Evolutionary conservation across 2,888 invertebrate species (phyloP).

Genomic region (Anarsia innoxiella): DNA sequence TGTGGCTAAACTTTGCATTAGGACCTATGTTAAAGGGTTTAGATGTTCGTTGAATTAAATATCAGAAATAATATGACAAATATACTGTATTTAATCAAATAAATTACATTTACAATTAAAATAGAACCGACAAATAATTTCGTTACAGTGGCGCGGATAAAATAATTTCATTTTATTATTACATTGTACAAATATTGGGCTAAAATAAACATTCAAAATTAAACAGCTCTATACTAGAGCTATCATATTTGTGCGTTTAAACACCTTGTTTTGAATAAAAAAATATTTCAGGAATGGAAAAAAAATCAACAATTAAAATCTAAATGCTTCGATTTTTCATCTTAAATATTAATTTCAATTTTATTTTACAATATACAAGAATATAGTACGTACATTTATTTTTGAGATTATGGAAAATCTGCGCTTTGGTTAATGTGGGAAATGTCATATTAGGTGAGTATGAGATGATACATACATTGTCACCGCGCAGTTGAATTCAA

Average conservation of each 20-base stretch:
- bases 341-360: conserved; percentile 34
- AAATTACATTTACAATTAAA: conserved; percentile 68
- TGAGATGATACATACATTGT: neutral
- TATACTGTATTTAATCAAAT: conserved; percentile 71
- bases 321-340: conserved; percentile 26
- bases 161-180: conserved; percentile 48
- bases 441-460: neutral
- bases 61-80: conserved; percentile 45
- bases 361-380: conserved; percentile 66
- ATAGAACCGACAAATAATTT: conserved; percentile 60
- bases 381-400: conserved; percentile 52
- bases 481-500: neutral
- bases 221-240: conserved; percentile 24
- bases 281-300: conserved; percentile 34
- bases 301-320: conserved; percentile 16
- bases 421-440: conserved; percentile 18
- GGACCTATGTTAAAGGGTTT: no score
- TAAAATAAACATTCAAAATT: conserved; percentile 34
- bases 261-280: conserved; percentile 28
- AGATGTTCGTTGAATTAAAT: no score
- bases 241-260: conserved; percentile 52
- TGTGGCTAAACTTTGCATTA: no score
- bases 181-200: conserved; percentile 30
- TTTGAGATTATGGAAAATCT: conserved; percentile 53
- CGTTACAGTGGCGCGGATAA: conserved; percentile 40